These are phyloP conservation scores for Anthopleura sola DNA, from an alignment of 64 coral and sea anemone species.

Conservation along the genomic window DNA sequence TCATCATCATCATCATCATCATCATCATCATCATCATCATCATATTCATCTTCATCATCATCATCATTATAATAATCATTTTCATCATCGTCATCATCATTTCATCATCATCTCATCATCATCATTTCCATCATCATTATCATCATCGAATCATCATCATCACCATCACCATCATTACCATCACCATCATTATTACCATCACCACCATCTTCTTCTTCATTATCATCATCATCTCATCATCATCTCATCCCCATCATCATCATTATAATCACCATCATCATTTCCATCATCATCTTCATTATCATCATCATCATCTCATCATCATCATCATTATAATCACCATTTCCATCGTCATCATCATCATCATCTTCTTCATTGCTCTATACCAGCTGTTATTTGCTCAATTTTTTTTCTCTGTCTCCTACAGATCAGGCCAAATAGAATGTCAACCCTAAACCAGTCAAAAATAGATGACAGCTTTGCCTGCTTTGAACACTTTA, in stretches of 20 bases:
- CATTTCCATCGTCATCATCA: no score
- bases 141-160: neutral
- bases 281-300: no score
- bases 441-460: no score
- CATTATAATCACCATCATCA: no score
- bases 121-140: neutral
- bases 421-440: no score
- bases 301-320: no score
- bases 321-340: no score
- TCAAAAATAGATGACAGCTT: no score
- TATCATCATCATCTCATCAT: neutral
- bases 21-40: neutral
- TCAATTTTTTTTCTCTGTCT: no score
- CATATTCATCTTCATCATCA: neutral
- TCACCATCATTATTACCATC: neutral
- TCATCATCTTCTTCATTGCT: no score
- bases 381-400: no score
- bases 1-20: neutral
- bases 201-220: neutral
- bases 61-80: neutral
- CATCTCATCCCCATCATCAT: neutral
- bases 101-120: neutral
- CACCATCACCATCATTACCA: neutral
- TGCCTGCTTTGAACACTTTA: no score
- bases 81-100: neutral